These are phyloP conservation scores for Enteromius paludinosus DNA, from an alignment of 2,797 vertebrate species.

Conservation along the genomic window DNA sequence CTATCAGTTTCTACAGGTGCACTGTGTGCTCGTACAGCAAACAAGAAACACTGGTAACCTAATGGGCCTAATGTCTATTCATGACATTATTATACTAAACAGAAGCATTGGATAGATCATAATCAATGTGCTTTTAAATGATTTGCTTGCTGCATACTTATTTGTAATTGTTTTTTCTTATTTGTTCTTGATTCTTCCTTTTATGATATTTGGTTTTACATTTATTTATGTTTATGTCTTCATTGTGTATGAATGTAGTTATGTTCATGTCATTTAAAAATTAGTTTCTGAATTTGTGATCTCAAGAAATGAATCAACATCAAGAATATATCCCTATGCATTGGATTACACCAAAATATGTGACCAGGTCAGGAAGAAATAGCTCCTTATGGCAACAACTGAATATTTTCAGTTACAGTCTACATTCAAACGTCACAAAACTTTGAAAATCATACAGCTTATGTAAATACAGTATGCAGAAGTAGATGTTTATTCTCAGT, in stretches of 20 bases:
- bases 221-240: background rate
- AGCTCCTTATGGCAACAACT: background rate
- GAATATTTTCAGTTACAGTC: background rate
- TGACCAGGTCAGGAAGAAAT: background rate
- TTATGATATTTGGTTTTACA: background rate
- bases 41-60: slow-evolving; percentile 23
- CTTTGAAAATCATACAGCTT: background rate
- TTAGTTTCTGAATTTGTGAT: background rate
- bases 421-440: background rate
- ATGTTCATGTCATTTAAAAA: background rate
- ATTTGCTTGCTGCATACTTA: background rate
- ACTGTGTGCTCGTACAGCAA: slow-evolving; percentile 11
- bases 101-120: background rate
- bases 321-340: background rate
- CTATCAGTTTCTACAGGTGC: slow-evolving; percentile 37
- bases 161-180: background rate
- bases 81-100: background rate
- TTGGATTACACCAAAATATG: background rate
- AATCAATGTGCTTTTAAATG: background rate
- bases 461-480: background rate
- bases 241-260: background rate
- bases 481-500: background rate
- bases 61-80: background rate
- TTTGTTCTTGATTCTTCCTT: background rate
- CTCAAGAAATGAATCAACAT: background rate